These are phyloP conservation scores for Phenacoccus solenopsis DNA, from an alignment of 1,140 invertebrate genomes.

Conservation along the genomic window DNA sequence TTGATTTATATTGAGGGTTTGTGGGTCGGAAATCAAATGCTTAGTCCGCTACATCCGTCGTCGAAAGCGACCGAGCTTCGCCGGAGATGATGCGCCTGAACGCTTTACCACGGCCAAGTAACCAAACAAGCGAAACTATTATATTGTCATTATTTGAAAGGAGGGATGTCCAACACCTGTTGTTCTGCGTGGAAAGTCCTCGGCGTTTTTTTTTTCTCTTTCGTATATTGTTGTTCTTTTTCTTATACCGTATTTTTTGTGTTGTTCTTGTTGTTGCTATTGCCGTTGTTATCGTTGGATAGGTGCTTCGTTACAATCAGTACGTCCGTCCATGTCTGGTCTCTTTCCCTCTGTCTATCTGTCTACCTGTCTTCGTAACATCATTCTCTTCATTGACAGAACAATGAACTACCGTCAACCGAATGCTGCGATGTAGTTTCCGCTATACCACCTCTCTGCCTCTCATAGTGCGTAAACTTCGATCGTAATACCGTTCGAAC, in stretches of 20 bases:
- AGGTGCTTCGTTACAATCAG: neutral
- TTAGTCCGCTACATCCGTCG: neutral
- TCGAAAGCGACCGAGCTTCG: neutral
- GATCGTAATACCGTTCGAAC: neutral
- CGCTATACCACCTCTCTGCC: neutral
- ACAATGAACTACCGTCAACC: slow-evolving; percentile 16
- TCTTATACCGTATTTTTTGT: neutral
- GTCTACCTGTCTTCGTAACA: slow-evolving; percentile 18
- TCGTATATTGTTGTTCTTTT: neutral
- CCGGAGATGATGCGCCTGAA: slow-evolving; percentile 11
- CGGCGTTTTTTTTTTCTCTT: neutral
- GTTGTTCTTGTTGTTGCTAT: neutral
- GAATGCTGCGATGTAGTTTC: slow-evolving; percentile 15
- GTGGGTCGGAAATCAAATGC: neutral
- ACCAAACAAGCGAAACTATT: slow-evolving; percentile 17
- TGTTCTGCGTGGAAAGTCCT: slow-evolving; percentile 16
- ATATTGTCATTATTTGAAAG: slow-evolving; percentile 16
- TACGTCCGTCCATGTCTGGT: slow-evolving; percentile 19
- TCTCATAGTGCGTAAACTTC: neutral
- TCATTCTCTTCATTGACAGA: slow-evolving; percentile 20
- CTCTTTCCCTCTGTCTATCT: slow-evolving; percentile 20
- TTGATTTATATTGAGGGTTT: neutral
- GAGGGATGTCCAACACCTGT: slow-evolving; percentile 15
- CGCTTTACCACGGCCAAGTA: neutral
- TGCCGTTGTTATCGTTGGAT: neutral